A percentile compares a stretch with the other conserved stretches of the same genome.
Conservation (phyloP, 2,113 vertebrate genomes). For the Istiophorus platypterus region DNA sequence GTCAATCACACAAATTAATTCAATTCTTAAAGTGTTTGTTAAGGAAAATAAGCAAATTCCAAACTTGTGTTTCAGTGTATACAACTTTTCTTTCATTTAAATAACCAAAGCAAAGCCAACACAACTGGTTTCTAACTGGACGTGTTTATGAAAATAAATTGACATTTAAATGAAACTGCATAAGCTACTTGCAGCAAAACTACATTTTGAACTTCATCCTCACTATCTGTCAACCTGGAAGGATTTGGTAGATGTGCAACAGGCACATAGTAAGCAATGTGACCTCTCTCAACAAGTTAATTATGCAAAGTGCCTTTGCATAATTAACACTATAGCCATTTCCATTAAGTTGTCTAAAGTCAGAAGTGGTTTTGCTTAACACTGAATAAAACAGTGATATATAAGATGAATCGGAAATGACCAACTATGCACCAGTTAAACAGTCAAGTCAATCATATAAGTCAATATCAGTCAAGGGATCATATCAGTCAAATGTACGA, state of each 20-base stretch:
- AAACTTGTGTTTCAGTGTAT: slow-evolving; percentile 14
- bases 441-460: not conserved
- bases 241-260: slow-evolving; percentile 42
- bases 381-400: slow-evolving; percentile 7
- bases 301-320: slow-evolving; percentile 55
- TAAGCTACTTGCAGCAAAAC: slow-evolving; percentile 38
- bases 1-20: not conserved
- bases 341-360: no score
- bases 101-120: slow-evolving; percentile 31
- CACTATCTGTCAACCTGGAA: slow-evolving; percentile 51
- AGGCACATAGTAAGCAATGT: slow-evolving; percentile 34
- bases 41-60: not conserved
- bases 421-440: not conserved
- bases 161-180: slow-evolving; percentile 54
- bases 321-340: slow-evolving; percentile 52
- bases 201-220: slow-evolving; percentile 52
- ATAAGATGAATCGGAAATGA: slow-evolving; percentile 3
- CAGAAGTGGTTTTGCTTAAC: slow-evolving; percentile 20
- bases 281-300: slow-evolving; percentile 49
- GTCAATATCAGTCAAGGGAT: not conserved
- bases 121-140: slow-evolving; percentile 29
- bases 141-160: slow-evolving; percentile 32
- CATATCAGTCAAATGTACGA: not conserved
- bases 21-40: not conserved
- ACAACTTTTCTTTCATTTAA: slow-evolving; percentile 22